Conservation (phyloP, 2,888 invertebrate species). For the Stenodema calcarata region DNA sequence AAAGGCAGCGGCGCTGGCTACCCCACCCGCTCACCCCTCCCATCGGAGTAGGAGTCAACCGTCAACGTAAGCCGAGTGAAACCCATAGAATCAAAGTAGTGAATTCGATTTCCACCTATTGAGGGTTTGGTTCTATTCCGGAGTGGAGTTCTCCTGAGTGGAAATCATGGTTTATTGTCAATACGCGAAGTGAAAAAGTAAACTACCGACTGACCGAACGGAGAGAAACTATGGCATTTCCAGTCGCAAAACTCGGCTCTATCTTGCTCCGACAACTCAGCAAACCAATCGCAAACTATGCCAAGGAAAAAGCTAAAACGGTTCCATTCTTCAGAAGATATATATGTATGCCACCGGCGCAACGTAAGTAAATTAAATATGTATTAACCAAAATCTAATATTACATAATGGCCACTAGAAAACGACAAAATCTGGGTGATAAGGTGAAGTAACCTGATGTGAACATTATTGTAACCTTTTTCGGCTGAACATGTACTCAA, state of each 20-base stretch:
- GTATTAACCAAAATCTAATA: no score
- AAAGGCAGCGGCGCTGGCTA: no score
- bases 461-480: not conserved
- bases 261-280: conserved; percentile 81
- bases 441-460: not conserved
- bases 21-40: no score
- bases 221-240: conserved; percentile 69
- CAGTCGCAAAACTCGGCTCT: conserved; percentile 82
- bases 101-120: not conserved
- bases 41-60: no score
- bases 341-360: conserved; percentile 93
- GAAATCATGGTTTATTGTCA: not conserved
- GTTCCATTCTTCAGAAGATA: conserved; percentile 87
- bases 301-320: conserved; percentile 83
- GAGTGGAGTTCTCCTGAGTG: not conserved
- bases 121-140: not conserved
- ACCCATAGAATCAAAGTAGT: no score
- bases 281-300: conserved; percentile 86
- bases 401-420: no score
- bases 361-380: conserved; percentile 78
- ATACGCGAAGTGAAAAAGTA: not conserved
- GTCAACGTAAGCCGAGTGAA: no score
- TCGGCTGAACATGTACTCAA: not conserved
- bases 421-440: not conserved
- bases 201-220: not conserved